Base-by-base conservation (phyloP, 2,113 vertebrate species). In the Pelvicachromis taeniatus region DNA sequence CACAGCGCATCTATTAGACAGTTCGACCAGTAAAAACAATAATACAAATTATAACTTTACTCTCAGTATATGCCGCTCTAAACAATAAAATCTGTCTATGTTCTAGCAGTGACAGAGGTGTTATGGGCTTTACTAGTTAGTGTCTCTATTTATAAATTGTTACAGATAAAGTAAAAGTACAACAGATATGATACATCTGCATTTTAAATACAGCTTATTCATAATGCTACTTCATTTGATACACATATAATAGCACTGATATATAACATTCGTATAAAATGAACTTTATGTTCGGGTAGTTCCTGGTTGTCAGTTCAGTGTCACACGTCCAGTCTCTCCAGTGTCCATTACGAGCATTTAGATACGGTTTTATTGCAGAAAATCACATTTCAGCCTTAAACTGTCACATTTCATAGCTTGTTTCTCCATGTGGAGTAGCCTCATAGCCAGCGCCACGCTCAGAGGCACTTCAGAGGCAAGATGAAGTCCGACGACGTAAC, bases 201-300 rank as follows among this genome's bases (percentile, higher is more conserved):
- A 87, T 82, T 92, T 93, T 94, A 95, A 96, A 96, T 96, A 95
- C 90, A 95, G 94, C 95, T 96, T 96, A 96, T 96, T 95, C 83
- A 77, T 87, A 87, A 92, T 86, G 53, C 92, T 95, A 95, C 95
- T 96, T 96, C 95, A 96, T 96, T 94, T 94, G 26, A 92, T 87
- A 91, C 88, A 93, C 86, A 88, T 56, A 88, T 84, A 73, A 87
- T 82, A 86, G 87, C 85, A 88, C 77, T 86, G 80, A 85, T 81
- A 79, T 88, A 63, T 85, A 84, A 85, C 89, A 91, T 90, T 93
- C 89, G 40, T 73, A 55, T 52, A 45, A 50, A 42, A 82, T 42
- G 6, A 77, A 38, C 53, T 52, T 75, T 31, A 75, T 75, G 70
- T 75, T 58, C 5, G 6, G 19, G 31, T 31, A 26, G 21, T 31